Percentiles rank a stretch among this genome's conserved stretches.
These are phyloP conservation scores for Fopius arisanus DNA, from an alignment of 1,140 invertebrate genomes.

Conservation along the genomic window DNA sequence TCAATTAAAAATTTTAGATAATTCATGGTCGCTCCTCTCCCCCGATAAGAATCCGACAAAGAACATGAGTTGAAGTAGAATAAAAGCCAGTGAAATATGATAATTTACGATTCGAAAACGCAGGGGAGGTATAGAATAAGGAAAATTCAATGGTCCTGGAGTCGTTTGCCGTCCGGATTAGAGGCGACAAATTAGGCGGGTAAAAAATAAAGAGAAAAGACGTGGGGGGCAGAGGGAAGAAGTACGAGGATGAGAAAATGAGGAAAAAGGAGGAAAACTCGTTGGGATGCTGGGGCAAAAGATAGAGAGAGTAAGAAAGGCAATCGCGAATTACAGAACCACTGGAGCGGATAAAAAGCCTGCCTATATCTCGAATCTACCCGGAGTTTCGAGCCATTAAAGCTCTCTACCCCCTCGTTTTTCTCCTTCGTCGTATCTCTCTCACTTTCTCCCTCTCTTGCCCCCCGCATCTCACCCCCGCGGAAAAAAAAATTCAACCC, in stretches of 20 bases:
- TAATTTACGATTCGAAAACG: background rate
- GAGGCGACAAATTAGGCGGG: constrained; percentile 37
- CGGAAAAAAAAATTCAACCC: background rate
- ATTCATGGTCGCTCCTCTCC: no score
- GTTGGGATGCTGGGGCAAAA: background rate
- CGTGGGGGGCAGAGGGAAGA: background rate
- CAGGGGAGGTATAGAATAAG: background rate
- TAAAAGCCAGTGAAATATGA: background rate
- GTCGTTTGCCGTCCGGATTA: constrained; percentile 36
- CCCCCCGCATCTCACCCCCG: no score
- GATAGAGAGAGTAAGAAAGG: constrained; percentile 27
- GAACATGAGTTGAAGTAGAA: background rate
- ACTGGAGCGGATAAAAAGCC: constrained; percentile 46
- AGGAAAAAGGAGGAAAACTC: constrained; percentile 31
- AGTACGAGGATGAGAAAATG: constrained; percentile 29
- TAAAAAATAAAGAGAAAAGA: constrained; percentile 19
- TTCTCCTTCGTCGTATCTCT: constrained; percentile 27
- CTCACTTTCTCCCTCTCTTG: constrained; percentile 21
- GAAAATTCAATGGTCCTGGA: constrained; percentile 22
- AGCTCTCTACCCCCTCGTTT: constrained; percentile 37
- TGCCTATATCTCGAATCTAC: constrained; percentile 42
- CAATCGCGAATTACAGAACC: constrained; percentile 46
- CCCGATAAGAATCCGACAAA: background rate
- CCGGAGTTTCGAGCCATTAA: constrained; percentile 43
- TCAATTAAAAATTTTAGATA: no score